Evolutionary conservation across 2,113 vertebrate species (phyloP).

Genomic region (Orthochromis indermauri): DNA sequence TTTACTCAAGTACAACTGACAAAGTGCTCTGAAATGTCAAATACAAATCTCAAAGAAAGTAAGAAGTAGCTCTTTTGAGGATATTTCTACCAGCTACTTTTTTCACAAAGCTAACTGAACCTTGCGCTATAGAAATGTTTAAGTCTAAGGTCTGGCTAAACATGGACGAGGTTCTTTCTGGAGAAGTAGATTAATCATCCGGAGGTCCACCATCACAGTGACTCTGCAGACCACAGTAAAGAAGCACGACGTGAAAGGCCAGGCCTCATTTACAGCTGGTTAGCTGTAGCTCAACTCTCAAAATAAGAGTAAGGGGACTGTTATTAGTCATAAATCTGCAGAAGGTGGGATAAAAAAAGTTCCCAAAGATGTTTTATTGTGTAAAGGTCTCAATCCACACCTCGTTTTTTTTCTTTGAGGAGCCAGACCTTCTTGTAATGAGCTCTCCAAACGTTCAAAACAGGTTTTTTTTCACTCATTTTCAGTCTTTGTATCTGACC

Average conservation of each 20-base stretch:
- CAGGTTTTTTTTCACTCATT: fast-evolving
- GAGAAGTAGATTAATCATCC: not conserved
- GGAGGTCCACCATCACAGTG: not conserved
- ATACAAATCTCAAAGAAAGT: not conserved
- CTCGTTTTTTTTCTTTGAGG: not conserved
- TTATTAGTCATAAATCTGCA: not conserved
- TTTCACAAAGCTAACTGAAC: not conserved
- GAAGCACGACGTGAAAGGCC: fast-evolving
- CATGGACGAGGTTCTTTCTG: not conserved
- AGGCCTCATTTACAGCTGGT: fast-evolving
- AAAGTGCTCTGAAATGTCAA: not conserved
- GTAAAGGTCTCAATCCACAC: not conserved
- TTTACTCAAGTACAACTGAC: not conserved
- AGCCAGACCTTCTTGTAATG: fast-evolving
- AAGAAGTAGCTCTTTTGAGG: not conserved
- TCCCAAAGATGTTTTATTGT: not conserved
- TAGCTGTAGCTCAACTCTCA: not conserved
- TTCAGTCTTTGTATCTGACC: not conserved
- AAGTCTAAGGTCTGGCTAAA: fast-evolving
- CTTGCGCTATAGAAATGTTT: not conserved
- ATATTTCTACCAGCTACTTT: not conserved
- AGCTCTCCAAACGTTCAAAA: fast-evolving
- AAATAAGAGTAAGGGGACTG: not conserved
- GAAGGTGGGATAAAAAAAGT: fast-evolving
- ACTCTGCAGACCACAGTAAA: not conserved